Base-by-base conservation (phyloP, 2,888 invertebrate species). In the Panopea generosa region DNA sequence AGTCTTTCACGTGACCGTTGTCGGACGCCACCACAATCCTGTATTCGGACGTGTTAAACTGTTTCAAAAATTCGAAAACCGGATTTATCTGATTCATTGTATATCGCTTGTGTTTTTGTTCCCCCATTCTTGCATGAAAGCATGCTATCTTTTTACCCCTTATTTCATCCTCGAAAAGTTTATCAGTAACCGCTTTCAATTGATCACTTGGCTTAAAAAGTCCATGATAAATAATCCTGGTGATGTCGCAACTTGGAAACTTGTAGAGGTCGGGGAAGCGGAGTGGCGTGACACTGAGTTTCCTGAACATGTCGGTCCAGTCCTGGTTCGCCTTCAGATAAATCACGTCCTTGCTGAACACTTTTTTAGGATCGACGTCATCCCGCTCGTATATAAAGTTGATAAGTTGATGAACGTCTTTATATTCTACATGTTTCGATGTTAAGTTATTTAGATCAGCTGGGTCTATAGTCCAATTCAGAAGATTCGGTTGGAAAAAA, bases 41-140 rank as follows among this genome's bases (percentile, higher is more conserved):
- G 14, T 62, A 67, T 0, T 47, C 62, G 2, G 4, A 24, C 4
- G n/a, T 6, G 40, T 67, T 55, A 22, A 55, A 73, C n/a, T 60
- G 55, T 49, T 67, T 40, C n/a, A 73, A 33, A 29, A 56, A 62
- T 0, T 40, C 24, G 14, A 62, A 49, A 7, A 59, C 47, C 1
- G 38, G 24, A 18, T 27, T 29, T 14, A 73, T 61, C 24, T 67
- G 33, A 2, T 26, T 24, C 3, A 43, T 27, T 11, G 45, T 55
- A 20, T 72, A 72, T 24, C 72, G 43, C 38, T 43, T 2, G 50
- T 56, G 38, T 24, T 14, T 49, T 24, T 24, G 40, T 11, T 67
- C 55, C 2, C 66, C 72, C 59, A 72, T 66, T 18, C 72, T 33
- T 6, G 66, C 66, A 57, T 72, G 72, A 9, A 72, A 20, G 55